Evolutionary conservation across 1,140 invertebrate species (phyloP), one percentile per base, ranked within the genome.

Genomic region (Drosophila athabasca): DNA sequence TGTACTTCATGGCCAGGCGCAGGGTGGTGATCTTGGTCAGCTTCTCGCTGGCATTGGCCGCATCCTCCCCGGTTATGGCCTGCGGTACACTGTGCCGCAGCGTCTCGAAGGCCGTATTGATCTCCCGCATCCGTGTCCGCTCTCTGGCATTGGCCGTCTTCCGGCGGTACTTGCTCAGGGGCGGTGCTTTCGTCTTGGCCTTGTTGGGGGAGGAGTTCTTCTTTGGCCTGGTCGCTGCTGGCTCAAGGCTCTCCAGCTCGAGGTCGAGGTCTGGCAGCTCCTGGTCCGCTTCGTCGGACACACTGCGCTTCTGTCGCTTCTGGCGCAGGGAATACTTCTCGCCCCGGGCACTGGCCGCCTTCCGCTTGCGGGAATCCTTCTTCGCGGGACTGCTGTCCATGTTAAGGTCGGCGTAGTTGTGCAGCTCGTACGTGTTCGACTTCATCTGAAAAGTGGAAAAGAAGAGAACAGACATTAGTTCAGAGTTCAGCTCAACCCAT

Each of bases 111-210:
- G 96, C 97, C 49, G 94, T 93, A 92, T 98, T 98, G 68, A 98
- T 97, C 90, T 98, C 96, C 53, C 95, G 93, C 97, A 98, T 98
- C 50, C 97, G 92, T 55, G 94, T 95, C 29, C 97, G 91, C 92
- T 98, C 97, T 4, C 97, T 92, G 0, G 96, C 96, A 93, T 98
- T 98, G 1, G 97, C 97, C 2, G 96, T 97, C 92, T 96, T 96
- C 67, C 97, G 93, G 19, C 97, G 92, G 92, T 98, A 98, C 92
- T 97, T 98, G 93, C 96, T 97, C 62, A 98, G 93, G 1, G 97
- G 97, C 46, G 96, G 94, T 5, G 96, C 94, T 91, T 95, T 95
- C 51, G 94, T 93, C 90, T 96, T 96, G n/a, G 94, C 64, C 41
- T 74, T 85, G 22, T 64, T 73, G 48, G 79, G 9, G 50, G 61